phyloP scores from a whole-genome alignment of 2,113 vertebrate genomes.

The Geococcyx californianus region DNA sequence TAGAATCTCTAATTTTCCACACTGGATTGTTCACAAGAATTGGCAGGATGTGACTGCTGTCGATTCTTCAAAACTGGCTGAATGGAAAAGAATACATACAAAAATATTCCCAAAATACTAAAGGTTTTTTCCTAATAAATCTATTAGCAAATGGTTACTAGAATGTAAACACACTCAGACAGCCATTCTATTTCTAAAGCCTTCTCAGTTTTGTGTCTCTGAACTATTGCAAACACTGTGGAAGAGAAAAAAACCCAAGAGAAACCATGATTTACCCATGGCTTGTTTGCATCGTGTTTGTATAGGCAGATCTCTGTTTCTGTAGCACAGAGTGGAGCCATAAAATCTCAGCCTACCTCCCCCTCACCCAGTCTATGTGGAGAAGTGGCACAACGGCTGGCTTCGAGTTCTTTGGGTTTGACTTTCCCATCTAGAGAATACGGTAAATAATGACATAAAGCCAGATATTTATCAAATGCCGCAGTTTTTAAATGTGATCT shows the following conservation, averaged over 20 bases:
- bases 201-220: not conserved
- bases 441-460: not conserved
- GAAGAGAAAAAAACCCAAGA: not conserved
- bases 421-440: not conserved
- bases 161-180: not conserved
- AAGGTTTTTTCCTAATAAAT: not conserved
- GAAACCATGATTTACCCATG: not conserved
- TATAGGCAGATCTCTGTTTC: not conserved
- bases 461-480: not conserved
- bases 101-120: not conserved
- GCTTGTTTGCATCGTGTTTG: not conserved
- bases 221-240: not conserved
- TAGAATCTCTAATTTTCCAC: not conserved
- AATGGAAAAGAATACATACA: not conserved
- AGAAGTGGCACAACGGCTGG: not conserved
- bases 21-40: not conserved
- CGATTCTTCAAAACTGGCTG: not conserved
- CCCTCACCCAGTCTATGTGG: not conserved
- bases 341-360: not conserved
- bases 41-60: not conserved
- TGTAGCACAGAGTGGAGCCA: not conserved
- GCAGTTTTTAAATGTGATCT: not conserved
- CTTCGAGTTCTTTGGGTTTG: not conserved
- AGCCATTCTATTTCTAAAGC: not conserved
- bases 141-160: not conserved